Evolutionary conservation across 1,140 invertebrate species (phyloP), one percentile per base, ranked within the genome.

Genomic region (Neocloeon triangulifer): DNA sequence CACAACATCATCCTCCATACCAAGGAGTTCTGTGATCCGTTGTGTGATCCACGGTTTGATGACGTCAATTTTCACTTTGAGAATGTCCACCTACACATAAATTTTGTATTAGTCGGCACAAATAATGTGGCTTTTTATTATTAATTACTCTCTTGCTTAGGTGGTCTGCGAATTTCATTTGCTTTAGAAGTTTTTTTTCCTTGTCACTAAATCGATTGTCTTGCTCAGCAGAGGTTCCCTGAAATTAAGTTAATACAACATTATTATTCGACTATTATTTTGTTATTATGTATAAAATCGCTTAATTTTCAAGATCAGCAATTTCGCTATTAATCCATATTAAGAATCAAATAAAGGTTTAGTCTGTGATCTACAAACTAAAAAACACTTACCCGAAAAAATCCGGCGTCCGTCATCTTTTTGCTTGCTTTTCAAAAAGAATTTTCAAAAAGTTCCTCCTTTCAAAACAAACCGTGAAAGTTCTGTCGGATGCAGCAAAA

Each of bases 191-290:
- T 48, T 98, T 98, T 56, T 98, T 97, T 56, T 97, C 89, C 54
- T 98, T 98, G 55, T 99, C 91, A 47, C 86, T 85, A 59, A 98
- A 99, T 40, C 94, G 70, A 47, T 86, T 96, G 55, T 98, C 94
- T 58, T 98, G 94, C 49, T 96, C 89, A 23, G 91, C 82, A 43
- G 78, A 94, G 18, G 92, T 98, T 26, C 94, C 94, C 88, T 95
- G 47, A 33, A 59, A 56, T 40, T 25, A 2, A 3, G 23, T 12
- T 2, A 8, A 23, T n/a, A 8, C n/a, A 12, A 14, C 2, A 6
- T 25, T 12, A 14, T 6, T 6, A 12, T 25, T 6, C 2, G 2
- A 3, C n/a, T 12, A 2, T 12, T 3, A 25, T 6, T 12, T 12
- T 3, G 4, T 4, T 4, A 25, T 8, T 8, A 8, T 8, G 8